Percentiles rank a stretch among this genome's conserved stretches.
Evolutionary conservation across 2,888 invertebrate genomes (phyloP).

Genomic region (Phyto melanocephala): DNA sequence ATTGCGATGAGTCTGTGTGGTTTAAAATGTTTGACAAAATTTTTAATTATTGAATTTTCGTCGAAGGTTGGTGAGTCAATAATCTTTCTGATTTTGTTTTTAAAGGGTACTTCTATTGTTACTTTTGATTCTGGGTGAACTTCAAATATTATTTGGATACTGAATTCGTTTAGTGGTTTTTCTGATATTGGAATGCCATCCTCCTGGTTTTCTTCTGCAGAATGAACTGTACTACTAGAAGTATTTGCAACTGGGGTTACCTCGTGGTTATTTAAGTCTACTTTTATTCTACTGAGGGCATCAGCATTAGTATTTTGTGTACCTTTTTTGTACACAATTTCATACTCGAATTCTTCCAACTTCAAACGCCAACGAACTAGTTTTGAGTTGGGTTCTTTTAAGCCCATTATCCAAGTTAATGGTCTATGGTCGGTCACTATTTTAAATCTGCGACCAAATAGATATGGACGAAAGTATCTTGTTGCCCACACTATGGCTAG

Average conservation of each 20-base stretch:
- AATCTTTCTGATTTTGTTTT: slow-evolving; percentile 40
- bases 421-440: slow-evolving; percentile 73
- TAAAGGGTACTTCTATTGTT: slow-evolving; percentile 44
- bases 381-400: slow-evolving; percentile 54
- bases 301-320: slow-evolving; percentile 62
- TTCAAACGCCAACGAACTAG: slow-evolving; percentile 42
- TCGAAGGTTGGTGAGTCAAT: neutral
- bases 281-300: slow-evolving; percentile 61
- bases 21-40: slow-evolving; percentile 8
- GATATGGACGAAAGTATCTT: too few species aligned
- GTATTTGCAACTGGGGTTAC: neutral
- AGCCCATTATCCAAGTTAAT: slow-evolving; percentile 67
- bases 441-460: slow-evolving; percentile 69
- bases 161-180: slow-evolving; percentile 57
- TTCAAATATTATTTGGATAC: slow-evolving; percentile 49
- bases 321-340: slow-evolving; percentile 30
- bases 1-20: slow-evolving; percentile 2
- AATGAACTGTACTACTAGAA: neutral
- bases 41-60: slow-evolving; percentile 1
- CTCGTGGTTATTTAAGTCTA: slow-evolving; percentile 25
- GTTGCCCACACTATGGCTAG: too few species aligned
- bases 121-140: neutral
- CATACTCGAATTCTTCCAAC: slow-evolving; percentile 68
- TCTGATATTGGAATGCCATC: slow-evolving; percentile 55
- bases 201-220: slow-evolving; percentile 24